A percentile compares a stretch with the other conserved stretches of the same genome.
Conservation (phyloP, 2,797 vertebrate genomes). For the Emys orbicularis region DNA sequence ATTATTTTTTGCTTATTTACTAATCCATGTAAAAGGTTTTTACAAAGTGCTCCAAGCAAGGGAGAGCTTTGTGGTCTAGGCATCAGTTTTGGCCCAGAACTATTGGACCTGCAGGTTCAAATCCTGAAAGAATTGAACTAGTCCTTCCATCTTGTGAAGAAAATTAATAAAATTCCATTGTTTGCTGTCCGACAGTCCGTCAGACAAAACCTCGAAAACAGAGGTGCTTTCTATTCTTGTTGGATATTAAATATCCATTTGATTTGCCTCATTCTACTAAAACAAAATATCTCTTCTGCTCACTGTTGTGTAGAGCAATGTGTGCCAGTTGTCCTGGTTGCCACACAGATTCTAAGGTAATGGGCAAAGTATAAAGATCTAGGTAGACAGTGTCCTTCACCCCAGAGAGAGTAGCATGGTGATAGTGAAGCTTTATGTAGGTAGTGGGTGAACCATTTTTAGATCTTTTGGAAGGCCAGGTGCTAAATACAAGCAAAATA, state of each 20-base stretch:
- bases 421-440: background rate
- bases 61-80: rapidly evolving
- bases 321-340: background rate
- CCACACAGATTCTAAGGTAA: background rate
- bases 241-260: background rate
- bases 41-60: background rate
- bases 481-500: background rate
- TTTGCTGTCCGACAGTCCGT: background rate
- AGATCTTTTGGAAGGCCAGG: background rate
- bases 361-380: background rate
- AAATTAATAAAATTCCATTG: background rate
- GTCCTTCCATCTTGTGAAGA: background rate
- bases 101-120: background rate
- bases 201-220: background rate
- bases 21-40: background rate
- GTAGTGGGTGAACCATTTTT: slow-evolving; percentile 35
- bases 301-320: rapidly evolving
- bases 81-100: background rate
- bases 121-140: background rate
- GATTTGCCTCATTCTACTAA: background rate
- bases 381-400: rapidly evolving
- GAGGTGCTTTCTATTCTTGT: background rate
- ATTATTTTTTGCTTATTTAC: background rate
- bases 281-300: background rate
- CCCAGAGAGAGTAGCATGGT: background rate